Conservation (phyloP, 2,113 vertebrate species). For the Oophaga pumilio region DNA sequence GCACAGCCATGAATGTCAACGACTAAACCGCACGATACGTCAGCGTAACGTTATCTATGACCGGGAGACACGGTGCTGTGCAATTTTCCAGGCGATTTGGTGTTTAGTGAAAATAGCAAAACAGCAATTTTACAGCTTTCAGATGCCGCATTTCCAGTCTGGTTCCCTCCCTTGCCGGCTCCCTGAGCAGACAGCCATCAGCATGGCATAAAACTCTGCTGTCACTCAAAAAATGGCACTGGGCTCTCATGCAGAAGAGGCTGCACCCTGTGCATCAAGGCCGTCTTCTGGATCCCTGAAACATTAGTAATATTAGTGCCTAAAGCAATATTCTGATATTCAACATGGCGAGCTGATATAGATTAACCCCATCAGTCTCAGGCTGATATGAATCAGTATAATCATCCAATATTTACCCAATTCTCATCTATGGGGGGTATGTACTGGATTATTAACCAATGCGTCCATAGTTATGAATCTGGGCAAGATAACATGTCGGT, state of each 20-base stretch:
- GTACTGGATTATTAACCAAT: background rate
- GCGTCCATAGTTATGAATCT: background rate
- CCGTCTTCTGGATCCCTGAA: background rate
- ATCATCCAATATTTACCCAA: background rate
- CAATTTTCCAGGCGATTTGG: conserved; percentile 17
- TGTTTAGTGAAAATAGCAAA: conserved; percentile 29
- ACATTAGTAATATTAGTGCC: background rate
- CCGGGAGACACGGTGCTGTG: background rate
- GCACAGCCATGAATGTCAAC: background rate
- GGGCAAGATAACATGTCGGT: background rate
- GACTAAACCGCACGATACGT: background rate
- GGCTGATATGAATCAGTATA: background rate
- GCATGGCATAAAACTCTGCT: background rate
- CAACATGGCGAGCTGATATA: background rate
- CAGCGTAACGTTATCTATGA: background rate
- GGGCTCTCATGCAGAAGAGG: background rate
- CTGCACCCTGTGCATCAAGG: background rate
- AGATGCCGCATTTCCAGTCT: conserved; percentile 7
- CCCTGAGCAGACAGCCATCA: background rate
- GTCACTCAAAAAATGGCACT: background rate
- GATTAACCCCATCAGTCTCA: background rate
- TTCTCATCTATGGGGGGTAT: background rate
- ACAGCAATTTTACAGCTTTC: conserved; percentile 23
- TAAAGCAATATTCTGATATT: background rate
- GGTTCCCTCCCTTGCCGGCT: background rate